Conservation (phyloP, 2,797 vertebrate genomes). For the Hippopotamyrus pictus region DNA sequence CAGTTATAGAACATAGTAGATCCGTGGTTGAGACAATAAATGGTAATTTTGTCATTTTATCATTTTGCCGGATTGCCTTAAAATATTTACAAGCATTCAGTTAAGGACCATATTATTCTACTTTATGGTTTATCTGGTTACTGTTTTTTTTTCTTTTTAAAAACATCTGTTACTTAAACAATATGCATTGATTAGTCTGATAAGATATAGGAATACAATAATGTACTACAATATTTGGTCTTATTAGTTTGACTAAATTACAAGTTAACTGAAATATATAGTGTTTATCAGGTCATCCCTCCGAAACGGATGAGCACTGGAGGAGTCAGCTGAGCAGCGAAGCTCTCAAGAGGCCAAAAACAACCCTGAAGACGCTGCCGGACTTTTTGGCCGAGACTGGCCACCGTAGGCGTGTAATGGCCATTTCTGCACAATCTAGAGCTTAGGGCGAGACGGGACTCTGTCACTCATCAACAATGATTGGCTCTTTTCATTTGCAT, state of each 20-base stretch:
- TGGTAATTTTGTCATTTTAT: background rate
- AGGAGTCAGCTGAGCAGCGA: background rate
- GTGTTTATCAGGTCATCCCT: background rate
- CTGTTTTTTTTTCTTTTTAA: background rate
- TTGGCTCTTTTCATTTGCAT: background rate
- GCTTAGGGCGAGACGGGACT: background rate
- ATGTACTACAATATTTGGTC: background rate
- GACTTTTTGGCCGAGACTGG: background rate
- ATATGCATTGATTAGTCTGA: background rate
- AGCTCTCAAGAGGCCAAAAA: background rate
- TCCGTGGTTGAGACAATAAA: background rate
- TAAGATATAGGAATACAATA: background rate
- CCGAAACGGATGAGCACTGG: background rate
- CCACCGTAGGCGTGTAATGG: background rate
- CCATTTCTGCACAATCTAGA: background rate
- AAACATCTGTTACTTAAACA: background rate
- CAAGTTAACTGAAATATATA: background rate
- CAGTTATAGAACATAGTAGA: background rate
- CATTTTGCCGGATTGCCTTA: background rate
- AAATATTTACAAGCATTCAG: background rate
- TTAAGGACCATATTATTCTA: background rate
- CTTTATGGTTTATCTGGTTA: background rate
- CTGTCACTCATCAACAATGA: background rate
- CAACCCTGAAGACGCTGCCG: background rate
- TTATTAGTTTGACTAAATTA: background rate